phyloP scores from a whole-genome alignment of 2,888 invertebrate genomes.

The Villa cingulata region DNA sequence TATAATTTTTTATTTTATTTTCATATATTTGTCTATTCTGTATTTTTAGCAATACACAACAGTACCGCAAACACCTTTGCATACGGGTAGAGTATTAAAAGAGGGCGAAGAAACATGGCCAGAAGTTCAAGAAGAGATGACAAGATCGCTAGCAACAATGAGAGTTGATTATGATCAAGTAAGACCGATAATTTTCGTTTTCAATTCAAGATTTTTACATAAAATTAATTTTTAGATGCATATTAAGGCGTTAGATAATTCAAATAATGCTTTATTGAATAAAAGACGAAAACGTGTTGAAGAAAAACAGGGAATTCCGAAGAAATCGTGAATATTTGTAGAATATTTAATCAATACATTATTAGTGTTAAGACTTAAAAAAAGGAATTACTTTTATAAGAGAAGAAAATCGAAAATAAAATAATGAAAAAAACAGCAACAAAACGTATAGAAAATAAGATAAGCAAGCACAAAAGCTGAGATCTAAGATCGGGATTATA shows the following conservation, averaged over 20 bases:
- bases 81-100: conserved; percentile 75
- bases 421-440: neutral
- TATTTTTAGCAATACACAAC: conserved; percentile 45
- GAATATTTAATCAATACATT: neutral
- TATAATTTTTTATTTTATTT: neutral
- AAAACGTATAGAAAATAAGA: too few relatives aligned
- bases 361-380: neutral
- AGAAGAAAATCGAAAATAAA: neutral
- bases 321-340: neutral
- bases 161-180: conserved; percentile 92
- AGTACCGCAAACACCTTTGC: conserved; percentile 90
- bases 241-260: conserved; percentile 83
- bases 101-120: conserved; percentile 92
- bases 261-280: conserved; percentile 83
- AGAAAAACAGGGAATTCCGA: conserved; percentile 16
- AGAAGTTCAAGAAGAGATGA: conserved; percentile 99
- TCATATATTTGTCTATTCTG: neutral
- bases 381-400: neutral
- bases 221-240: conserved; percentile 47
- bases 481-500: too few relatives aligned
- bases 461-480: too few relatives aligned
- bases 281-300: conserved; percentile 54
- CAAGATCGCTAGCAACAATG: conserved; percentile 93
- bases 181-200: conserved; percentile 9
- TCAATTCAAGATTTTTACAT: too few relatives aligned